A percentile compares a stretch with the other conserved stretches of the same genome.
Evolutionary conservation across 2,888 invertebrate species (phyloP).

Genomic region (Pandemis cinnamomeana): DNA sequence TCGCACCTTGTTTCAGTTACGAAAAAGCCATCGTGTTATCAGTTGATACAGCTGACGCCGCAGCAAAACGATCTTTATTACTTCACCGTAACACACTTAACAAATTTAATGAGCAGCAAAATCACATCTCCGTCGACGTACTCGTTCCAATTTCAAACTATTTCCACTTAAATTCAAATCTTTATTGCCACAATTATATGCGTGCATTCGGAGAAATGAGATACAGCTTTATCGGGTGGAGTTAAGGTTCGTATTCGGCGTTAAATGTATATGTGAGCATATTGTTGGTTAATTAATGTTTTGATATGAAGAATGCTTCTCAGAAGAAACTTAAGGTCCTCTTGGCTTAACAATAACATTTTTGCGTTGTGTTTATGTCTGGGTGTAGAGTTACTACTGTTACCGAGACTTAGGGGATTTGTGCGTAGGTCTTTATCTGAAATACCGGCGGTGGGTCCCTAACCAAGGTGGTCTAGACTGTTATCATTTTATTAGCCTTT

Average conservation of each 20-base stretch:
- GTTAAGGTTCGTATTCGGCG: conserved; percentile 29
- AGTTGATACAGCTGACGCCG: neutral
- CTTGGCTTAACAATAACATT: conserved; percentile 70
- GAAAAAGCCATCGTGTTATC: neutral
- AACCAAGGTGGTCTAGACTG: conserved; percentile 56
- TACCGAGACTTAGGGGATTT: conserved; percentile 68
- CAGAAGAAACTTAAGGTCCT: conserved; percentile 68
- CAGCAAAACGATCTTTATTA: conserved; percentile 18
- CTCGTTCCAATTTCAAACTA: conserved; percentile 71
- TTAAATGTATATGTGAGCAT: conserved; percentile 32
- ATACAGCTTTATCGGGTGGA: conserved; percentile 7
- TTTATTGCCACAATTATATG: conserved; percentile 57
- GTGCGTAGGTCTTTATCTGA: conserved; percentile 70
- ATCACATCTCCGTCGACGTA: conserved; percentile 55
- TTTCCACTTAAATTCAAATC: conserved; percentile 71
- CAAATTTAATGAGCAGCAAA: conserved; percentile 28
- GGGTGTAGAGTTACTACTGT: conserved; percentile 68
- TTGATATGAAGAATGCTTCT: conserved; percentile 66
- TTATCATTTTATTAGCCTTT: conserved; percentile 1
- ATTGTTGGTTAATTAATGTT: conserved; percentile 53
- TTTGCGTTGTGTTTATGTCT: conserved; percentile 69
- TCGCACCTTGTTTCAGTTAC: conserved; percentile 9
- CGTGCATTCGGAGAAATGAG: conserved; percentile 27
- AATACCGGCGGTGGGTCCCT: conserved; percentile 58
- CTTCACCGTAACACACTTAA: conserved; percentile 9